Evolutionary conservation across 1,140 invertebrate genomes (phyloP).

Genomic region (Doryteuthis pealeii): DNA sequence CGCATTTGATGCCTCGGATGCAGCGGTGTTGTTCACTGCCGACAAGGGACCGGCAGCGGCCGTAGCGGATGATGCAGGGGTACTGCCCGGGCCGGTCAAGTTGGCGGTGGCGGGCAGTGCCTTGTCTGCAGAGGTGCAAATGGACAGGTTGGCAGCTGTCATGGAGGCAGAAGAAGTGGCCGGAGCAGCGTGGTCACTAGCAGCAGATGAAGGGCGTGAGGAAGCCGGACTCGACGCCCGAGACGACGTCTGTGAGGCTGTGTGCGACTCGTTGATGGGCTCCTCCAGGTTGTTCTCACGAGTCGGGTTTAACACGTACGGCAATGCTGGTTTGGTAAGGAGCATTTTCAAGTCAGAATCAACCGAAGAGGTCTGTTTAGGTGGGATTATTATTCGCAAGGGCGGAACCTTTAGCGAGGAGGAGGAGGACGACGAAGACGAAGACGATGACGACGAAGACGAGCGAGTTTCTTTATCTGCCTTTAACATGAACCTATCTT

Average conservation of each 20-base stretch:
- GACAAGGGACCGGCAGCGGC: neutral
- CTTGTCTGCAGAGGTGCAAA: too few relatives aligned
- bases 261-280: constrained; percentile 3
- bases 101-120: too few relatives aligned
- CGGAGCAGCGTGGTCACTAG: constrained; percentile 17
- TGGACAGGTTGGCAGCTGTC: neutral
- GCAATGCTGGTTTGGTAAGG: constrained; percentile 41
- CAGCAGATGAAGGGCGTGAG: constrained; percentile 29
- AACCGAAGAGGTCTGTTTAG: constrained; percentile 36
- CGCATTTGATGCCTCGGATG: too few relatives aligned
- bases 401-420: constrained; percentile 54
- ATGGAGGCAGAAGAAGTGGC: neutral
- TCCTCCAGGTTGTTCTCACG: constrained; percentile 30
- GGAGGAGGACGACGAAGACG: constrained; percentile 20
- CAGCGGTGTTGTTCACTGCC: neutral
- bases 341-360: constrained; percentile 37
- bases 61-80: neutral
- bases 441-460: neutral
- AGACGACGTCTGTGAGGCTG: constrained; percentile 13
- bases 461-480: constrained; percentile 33
- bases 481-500: constrained; percentile 24
- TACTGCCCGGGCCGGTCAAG: too few relatives aligned
- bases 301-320: constrained; percentile 53
- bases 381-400: constrained; percentile 53
- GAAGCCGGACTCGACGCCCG: constrained; percentile 19